Evolutionary conservation across 1,140 invertebrate genomes (phyloP), one percentile per base, ranked within the genome.

Genomic region (Apis dorsata): DNA sequence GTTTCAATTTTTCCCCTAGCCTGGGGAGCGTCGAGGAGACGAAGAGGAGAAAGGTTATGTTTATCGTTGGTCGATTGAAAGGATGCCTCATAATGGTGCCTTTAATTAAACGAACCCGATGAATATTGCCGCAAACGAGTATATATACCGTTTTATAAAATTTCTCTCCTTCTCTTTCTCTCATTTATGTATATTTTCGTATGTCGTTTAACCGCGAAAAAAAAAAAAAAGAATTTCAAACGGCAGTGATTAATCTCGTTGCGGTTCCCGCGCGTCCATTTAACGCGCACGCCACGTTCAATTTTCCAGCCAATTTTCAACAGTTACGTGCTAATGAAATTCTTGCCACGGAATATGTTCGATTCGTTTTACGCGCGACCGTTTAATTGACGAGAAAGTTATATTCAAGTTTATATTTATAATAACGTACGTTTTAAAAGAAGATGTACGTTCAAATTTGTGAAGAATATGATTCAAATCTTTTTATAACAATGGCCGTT

Each of bases 291-390:
- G 77, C 57, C 21, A 79, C 21, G 12, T 53, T 65, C 34, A 70
- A 79, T 79, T 79, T 79, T 70, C 76, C 76, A 55, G 53, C 55
- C n/a, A n/a, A 34, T 79, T 79, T 79, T 51, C 76, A 79, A 2
- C 65, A 3, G 53, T 79, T 68, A 19, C 34, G 19, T 13, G 34
- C 65, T 79, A 79, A 79, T 60, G 76, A 79, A 57, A 79, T 70
- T 78, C 53, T 55, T 53, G 28, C 65, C 15, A 21, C 11, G 76
- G 51, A 17, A 19, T 59, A 21, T 55, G 66, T 68, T 13, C 65
- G 34, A 59, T 51, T 13, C 63, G 24, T 69, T 70, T 70, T 53
- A 62, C 13, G 73, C 9, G 17, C 17, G 44, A 11, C 10, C 59
- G 59, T 70, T 13, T 24, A 53, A 70, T 70, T 51, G 34, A 76